Evolutionary conservation across 1,140 invertebrate species (phyloP).

Genomic region (Acromyrmex charruanus): DNA sequence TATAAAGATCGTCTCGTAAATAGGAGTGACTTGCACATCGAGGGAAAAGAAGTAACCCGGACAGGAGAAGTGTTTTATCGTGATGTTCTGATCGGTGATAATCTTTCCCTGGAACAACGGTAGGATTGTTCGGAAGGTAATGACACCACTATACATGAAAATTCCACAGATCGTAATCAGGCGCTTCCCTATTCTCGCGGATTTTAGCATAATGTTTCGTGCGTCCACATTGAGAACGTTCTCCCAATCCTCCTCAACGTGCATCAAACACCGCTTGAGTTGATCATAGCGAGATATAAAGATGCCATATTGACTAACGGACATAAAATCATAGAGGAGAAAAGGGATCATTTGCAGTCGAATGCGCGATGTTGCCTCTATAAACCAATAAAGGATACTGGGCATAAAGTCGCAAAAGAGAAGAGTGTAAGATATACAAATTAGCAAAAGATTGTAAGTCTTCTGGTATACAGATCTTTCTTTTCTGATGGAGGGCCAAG

Average conservation of each 20-base stretch:
- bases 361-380: background rate
- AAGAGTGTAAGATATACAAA: constrained; percentile 4
- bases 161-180: constrained; percentile 32
- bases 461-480: background rate
- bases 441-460: background rate
- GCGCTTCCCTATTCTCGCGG: constrained; percentile 16
- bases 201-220: constrained; percentile 35
- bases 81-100: constrained; percentile 52
- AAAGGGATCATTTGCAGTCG: background rate
- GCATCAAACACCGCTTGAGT: constrained; percentile 22
- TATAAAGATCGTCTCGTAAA: constrained; percentile 39
- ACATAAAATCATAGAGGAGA: constrained; percentile 15
- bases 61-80: constrained; percentile 62
- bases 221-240: background rate
- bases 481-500: background rate
- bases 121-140: constrained; percentile 73
- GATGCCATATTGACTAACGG: constrained; percentile 9
- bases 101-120: constrained; percentile 59
- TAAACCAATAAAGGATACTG: constrained; percentile 2
- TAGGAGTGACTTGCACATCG: constrained; percentile 20
- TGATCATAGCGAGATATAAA: constrained; percentile 27
- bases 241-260: constrained; percentile 47
- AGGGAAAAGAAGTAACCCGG: constrained; percentile 69
- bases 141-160: constrained; percentile 77
- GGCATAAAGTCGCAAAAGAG: constrained; percentile 13